Percentiles rank a stretch among this genome's conserved stretches.
Conservation (phyloP, 2,113 vertebrate species). For the Pithys albifrons region DNA sequence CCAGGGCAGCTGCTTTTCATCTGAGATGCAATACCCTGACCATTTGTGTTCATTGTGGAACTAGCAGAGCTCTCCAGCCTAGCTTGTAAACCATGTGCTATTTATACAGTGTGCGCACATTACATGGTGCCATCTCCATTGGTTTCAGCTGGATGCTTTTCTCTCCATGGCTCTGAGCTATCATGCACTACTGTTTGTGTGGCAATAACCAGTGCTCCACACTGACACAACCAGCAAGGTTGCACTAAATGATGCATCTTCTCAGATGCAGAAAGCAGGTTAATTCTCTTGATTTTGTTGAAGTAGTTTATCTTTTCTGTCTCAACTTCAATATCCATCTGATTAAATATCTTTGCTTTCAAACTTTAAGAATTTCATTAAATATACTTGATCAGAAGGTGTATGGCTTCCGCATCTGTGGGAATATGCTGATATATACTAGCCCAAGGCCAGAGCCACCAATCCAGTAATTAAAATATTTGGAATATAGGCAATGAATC, state of each 20-base stretch:
- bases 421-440: background rate
- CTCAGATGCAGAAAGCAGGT: background rate
- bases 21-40: background rate
- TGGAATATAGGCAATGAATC: background rate
- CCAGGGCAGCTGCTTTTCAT: background rate
- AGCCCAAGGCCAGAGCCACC: background rate
- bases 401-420: background rate
- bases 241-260: fast-evolving
- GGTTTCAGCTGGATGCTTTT: background rate
- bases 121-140: background rate
- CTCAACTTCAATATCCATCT: background rate
- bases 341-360: background rate
- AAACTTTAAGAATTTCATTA: background rate
- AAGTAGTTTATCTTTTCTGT: background rate
- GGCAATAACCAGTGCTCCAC: background rate
- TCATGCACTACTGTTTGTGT: background rate
- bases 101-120: background rate
- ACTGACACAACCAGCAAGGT: background rate
- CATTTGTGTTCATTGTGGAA: background rate
- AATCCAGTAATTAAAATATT: background rate
- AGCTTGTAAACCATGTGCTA: background rate
- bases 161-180: background rate
- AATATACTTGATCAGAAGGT: background rate
- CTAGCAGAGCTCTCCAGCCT: background rate
- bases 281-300: background rate